Percentiles rank a stretch among this genome's conserved stretches.
Conservation (phyloP, 2,113 vertebrate species). For the Phrynosoma blainvillii region DNA sequence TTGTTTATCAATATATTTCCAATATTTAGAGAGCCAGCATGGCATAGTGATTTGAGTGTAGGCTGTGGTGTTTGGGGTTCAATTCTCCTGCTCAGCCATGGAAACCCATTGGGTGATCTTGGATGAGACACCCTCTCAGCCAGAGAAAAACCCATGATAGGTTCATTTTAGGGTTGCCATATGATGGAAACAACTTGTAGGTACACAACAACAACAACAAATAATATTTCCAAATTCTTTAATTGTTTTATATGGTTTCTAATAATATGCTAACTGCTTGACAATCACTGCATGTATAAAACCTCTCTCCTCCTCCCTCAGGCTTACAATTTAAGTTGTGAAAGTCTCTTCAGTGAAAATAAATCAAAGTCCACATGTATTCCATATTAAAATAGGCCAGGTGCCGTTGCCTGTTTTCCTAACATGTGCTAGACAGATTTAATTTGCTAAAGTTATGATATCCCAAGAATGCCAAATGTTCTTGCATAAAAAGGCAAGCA, state of each 20-base stretch:
- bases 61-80: too few relatives aligned
- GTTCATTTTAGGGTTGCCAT: too few relatives aligned
- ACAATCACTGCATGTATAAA: not conserved
- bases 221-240: not conserved
- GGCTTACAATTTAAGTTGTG: not conserved
- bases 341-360: conserved; percentile 3
- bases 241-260: not conserved
- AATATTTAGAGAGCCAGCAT: too few relatives aligned
- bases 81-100: too few relatives aligned
- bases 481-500: not conserved
- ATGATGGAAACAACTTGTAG: too few relatives aligned
- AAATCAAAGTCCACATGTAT: not conserved
- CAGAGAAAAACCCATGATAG: too few relatives aligned
- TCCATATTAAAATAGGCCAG: not conserved
- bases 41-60: too few relatives aligned
- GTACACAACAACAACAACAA: not conserved
- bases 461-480: not conserved
- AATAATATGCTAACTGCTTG: not conserved
- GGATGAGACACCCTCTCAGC: too few relatives aligned
- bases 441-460: not conserved
- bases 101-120: too few relatives aligned
- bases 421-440: not conserved
- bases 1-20: too few relatives aligned
- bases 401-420: not conserved
- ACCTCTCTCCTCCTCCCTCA: not conserved